Conservation (phyloP, 2,113 vertebrate species). For the Petrocephalus microphthalmus region DNA sequence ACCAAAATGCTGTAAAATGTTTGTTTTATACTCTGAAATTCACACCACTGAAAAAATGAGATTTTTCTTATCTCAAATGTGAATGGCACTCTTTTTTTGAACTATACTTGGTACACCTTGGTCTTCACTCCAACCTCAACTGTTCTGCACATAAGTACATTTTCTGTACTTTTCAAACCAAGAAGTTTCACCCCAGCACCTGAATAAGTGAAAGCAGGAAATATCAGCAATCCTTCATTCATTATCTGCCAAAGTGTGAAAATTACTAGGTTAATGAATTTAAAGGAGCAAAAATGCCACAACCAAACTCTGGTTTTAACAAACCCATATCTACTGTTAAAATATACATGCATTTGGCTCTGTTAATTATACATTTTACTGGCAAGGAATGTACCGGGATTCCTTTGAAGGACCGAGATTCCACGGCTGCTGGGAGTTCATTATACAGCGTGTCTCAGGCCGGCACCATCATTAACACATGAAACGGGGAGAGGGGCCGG, state of each 20-base stretch:
- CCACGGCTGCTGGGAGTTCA: slow-evolving; percentile 4
- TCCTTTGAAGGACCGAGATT: slow-evolving; percentile 3
- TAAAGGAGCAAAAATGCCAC: neutral
- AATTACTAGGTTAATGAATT: neutral
- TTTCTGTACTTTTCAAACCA: neutral
- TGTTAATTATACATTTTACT: neutral
- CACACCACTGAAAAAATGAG: neutral
- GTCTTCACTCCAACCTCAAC: neutral
- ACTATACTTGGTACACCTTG: neutral
- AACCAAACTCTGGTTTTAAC: neutral
- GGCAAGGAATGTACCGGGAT: neutral
- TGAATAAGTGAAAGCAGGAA: neutral
- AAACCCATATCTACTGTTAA: neutral
- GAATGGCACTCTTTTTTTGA: neutral
- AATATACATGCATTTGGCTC: neutral
- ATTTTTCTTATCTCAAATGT: neutral
- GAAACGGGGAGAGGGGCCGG: neutral
- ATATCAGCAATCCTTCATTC: neutral
- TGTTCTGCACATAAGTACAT: neutral
- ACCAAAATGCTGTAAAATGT: neutral
- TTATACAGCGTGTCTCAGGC: slow-evolving; percentile 19
- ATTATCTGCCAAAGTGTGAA: neutral
- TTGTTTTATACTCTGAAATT: neutral
- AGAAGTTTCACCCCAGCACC: neutral
- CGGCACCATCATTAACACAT: slow-evolving; percentile 8